These are phyloP conservation scores for Drosophila macrospina DNA, from an alignment of 2,888 invertebrate species.

Conservation along the genomic window DNA sequence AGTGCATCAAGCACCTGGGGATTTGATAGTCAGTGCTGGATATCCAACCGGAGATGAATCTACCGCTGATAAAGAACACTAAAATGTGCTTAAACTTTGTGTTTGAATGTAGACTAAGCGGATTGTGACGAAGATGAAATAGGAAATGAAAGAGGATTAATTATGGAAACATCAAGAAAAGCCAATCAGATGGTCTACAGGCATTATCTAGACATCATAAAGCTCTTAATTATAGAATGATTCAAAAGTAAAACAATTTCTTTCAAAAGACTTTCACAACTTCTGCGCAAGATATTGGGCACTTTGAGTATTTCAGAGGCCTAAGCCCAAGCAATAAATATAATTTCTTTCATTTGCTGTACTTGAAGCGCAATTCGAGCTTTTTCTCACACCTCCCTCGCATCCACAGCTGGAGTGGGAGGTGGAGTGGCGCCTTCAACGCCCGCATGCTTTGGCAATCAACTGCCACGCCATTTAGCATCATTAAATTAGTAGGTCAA, in stretches of 20 bases:
- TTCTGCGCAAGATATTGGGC: constrained; percentile 12
- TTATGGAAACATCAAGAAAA: constrained; percentile 11
- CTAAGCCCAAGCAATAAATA: constrained; percentile 48
- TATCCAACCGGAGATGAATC: constrained; percentile 51
- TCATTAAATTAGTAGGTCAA: constrained; percentile 80
- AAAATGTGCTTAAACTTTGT: constrained; percentile 30
- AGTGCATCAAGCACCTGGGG: constrained; percentile 30
- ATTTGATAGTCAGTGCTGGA: constrained; percentile 17
- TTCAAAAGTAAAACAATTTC: not conserved
- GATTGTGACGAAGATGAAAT: constrained; percentile 27
- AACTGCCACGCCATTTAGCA: constrained; percentile 77
- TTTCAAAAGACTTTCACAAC: constrained; percentile 8
- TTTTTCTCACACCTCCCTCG: constrained; percentile 54
- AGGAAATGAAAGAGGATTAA: constrained; percentile 3
- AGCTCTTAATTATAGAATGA: constrained; percentile 9
- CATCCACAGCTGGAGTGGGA: not conserved
- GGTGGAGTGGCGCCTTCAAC: constrained; percentile 42
- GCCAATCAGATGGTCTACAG: not conserved
- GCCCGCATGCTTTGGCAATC: constrained; percentile 75
- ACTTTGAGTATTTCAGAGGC: constrained; percentile 10
- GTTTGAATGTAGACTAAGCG: constrained; percentile 32
- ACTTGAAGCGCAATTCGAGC: constrained; percentile 48
- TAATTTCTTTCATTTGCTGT: constrained; percentile 53
- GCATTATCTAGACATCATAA: constrained; percentile 1
- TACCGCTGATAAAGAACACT: constrained; percentile 12